Evolutionary conservation across 2,888 invertebrate genomes (phyloP), one percentile per base, ranked within the genome.

Genomic region (Stenodera caucasica): DNA sequence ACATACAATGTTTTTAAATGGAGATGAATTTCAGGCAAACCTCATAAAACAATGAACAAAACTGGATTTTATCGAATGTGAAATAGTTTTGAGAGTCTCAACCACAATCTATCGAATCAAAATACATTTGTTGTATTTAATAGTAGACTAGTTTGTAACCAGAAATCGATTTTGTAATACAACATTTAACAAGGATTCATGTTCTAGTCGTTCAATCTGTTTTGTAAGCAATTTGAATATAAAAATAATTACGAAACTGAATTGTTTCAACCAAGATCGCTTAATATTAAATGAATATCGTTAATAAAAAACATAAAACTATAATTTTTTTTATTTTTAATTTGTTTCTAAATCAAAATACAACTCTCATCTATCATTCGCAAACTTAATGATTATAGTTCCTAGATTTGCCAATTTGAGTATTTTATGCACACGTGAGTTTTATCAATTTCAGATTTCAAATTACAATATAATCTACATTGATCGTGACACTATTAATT

Each of bases 391-490:
- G n/a, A n/a, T n/a, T n/a, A n/a, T n/a, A n/a, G n/a, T n/a, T n/a
- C n/a, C n/a, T n/a, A n/a, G n/a, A n/a, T n/a, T n/a, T n/a, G n/a
- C n/a, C n/a, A n/a, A n/a, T n/a, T n/a, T n/a, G n/a, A n/a, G n/a
- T n/a, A n/a, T n/a, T n/a, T n/a, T n/a, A n/a, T n/a, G n/a, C n/a
- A n/a, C n/a, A n/a, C n/a, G 14, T 49, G 2, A 49, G 11, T 49
- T 54, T 54, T 21, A 26, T 57, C 51, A 60, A 33, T 74, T 74
- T 55, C 49, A 77, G 63, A 82, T 89, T 30, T 86, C 87, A 50
- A 82, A 85, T 12, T 88, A 88, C 75, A 86, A 86, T 50, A 84
- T 88, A 78, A 81, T 89, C 58, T 86, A 87, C 73, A 77, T 89
- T 64, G 86, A 87, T 63, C 82, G 84, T 1, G 63, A 69, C 18